Conservation (phyloP, 2,797 vertebrate species). For the Astyanax mexicanus region DNA sequence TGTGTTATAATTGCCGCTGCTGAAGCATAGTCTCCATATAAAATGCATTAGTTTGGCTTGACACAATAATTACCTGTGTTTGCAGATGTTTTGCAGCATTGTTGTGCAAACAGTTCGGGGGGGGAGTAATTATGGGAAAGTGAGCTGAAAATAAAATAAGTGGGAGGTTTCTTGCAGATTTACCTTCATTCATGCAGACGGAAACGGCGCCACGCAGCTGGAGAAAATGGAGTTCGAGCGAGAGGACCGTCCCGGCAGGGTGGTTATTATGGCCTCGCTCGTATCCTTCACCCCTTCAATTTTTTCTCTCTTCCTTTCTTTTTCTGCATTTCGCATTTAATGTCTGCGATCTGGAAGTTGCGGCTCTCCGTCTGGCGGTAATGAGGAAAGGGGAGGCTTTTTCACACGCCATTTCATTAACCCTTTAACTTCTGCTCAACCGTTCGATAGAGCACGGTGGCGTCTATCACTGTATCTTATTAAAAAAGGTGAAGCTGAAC, state of each 20-base stretch:
- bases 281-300: slow-evolving; percentile 56
- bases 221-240: slow-evolving; percentile 73
- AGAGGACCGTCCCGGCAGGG: slow-evolving; percentile 74
- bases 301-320: slow-evolving; percentile 41
- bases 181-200: slow-evolving; percentile 91
- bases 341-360: slow-evolving; percentile 43
- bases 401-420: slow-evolving; percentile 53
- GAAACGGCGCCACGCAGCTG: slow-evolving; percentile 84
- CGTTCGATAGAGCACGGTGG: no score
- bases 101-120: slow-evolving; percentile 92
- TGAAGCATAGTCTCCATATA: slow-evolving; percentile 89
- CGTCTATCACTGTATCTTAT: no score
- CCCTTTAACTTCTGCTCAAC: no score
- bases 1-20: slow-evolving; percentile 91
- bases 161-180: slow-evolving; percentile 87
- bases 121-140: slow-evolving; percentile 90
- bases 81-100: slow-evolving; percentile 98
- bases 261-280: slow-evolving; percentile 73
- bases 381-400: slow-evolving; percentile 36
- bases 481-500: no score
- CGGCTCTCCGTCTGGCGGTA: slow-evolving; percentile 26
- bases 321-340: slow-evolving; percentile 52
- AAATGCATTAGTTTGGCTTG: slow-evolving; percentile 93
- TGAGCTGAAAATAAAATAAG: slow-evolving; percentile 93
- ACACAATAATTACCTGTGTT: slow-evolving; percentile 97